These are phyloP conservation scores for Hydrozoanthus gracilis DNA, from an alignment of 92 coral and sea anemone species.

Conservation along the genomic window DNA sequence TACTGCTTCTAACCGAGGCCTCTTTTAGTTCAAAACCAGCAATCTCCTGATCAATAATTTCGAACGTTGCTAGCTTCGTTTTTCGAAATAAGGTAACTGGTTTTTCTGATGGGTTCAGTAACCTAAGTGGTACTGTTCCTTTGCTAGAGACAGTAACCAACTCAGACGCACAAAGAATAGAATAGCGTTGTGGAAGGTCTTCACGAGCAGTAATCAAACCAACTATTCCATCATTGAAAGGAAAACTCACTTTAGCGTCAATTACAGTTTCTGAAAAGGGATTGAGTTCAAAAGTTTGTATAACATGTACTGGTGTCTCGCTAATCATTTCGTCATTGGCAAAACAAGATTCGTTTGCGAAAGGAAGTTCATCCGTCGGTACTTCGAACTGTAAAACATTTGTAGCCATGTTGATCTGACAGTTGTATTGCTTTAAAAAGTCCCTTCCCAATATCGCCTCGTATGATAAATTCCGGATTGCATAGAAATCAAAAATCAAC, in stretches of 20 bases:
- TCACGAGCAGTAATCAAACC: neutral
- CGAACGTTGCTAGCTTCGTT: neutral
- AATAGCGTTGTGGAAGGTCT: neutral
- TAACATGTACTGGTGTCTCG: neutral
- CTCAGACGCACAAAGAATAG: neutral
- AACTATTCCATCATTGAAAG: neutral
- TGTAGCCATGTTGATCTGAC: neutral
- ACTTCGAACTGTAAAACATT: neutral
- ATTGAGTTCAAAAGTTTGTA: neutral
- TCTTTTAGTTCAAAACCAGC: neutral
- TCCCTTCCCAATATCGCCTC: slow-evolving; percentile 13
- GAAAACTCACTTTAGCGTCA: neutral
- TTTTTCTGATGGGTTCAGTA: neutral
- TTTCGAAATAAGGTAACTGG: neutral
- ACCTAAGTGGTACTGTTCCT: neutral
- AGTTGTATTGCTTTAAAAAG: neutral
- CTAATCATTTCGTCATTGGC: neutral
- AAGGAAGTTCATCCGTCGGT: neutral
- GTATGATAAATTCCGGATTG: neutral
- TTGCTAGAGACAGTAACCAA: neutral
- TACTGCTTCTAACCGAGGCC: neutral
- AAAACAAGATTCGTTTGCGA: neutral
- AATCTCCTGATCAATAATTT: neutral
- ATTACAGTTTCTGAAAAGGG: neutral
- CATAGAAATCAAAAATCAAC: slow-evolving; percentile 1